phyloP scores from a whole-genome alignment of 2,797 vertebrate genomes.

The Liparis tanakae region DNA sequence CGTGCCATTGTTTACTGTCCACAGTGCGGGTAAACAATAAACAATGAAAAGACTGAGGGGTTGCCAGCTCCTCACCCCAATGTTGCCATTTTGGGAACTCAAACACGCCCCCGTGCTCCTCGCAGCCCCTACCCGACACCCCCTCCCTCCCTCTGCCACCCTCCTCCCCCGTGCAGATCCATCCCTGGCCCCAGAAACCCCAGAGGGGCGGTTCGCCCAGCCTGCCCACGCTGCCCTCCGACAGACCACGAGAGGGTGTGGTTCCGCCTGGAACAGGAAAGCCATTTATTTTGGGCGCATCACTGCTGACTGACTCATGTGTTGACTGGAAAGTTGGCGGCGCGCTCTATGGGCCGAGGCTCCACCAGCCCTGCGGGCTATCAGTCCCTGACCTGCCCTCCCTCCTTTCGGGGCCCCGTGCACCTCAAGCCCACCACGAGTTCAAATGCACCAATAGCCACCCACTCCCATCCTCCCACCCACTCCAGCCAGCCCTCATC shows the following conservation, averaged over 20 bases:
- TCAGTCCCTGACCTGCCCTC: constrained; percentile 79
- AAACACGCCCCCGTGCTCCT: constrained; percentile 68
- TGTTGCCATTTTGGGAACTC: constrained; percentile 84
- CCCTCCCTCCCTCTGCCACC: constrained; percentile 56
- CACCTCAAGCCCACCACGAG: constrained; percentile 58
- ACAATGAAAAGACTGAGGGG: constrained; percentile 82
- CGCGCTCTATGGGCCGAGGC: constrained; percentile 80
- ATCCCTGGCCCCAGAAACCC: constrained; percentile 78
- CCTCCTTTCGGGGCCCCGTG: constrained; percentile 53
- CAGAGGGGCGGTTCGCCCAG: constrained; percentile 80
- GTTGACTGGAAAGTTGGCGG: constrained; percentile 96
- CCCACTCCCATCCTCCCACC: constrained; percentile 71
- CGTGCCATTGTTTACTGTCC: constrained; percentile 82
- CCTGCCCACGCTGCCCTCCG: constrained; percentile 86
- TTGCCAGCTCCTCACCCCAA: constrained; percentile 79
- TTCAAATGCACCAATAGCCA: constrained; percentile 67
- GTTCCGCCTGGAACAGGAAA: constrained; percentile 93
- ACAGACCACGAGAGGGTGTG: constrained; percentile 93
- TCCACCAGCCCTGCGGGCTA: constrained; percentile 86
- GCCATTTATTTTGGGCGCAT: constrained; percentile 96
- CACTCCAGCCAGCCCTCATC: constrained; percentile 62
- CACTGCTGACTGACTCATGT: constrained; percentile 95
- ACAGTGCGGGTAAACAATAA: constrained; percentile 83
- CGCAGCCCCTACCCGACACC: constrained; percentile 64
- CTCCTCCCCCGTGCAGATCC: constrained; percentile 68